phyloP scores from a whole-genome alignment of 2,888 invertebrate genomes.

The Sphaerolaimus hirsutus region DNA sequence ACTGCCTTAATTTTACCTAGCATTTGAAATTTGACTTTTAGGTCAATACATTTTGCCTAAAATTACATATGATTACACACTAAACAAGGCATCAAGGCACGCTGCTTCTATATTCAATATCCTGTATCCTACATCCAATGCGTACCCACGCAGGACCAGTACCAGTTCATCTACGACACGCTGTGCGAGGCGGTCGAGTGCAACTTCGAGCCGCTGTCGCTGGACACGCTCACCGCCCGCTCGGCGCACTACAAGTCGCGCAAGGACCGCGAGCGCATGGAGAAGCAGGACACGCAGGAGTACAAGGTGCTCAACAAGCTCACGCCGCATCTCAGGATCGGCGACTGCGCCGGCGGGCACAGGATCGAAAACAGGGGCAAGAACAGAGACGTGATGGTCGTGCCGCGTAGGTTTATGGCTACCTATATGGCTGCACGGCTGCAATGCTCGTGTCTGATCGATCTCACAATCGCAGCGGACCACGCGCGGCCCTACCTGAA shows the following conservation, averaged over 20 bases:
- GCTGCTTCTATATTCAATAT: no score
- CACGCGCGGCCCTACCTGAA: constrained; percentile 88
- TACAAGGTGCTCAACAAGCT: constrained; percentile 41
- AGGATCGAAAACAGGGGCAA: constrained; percentile 87
- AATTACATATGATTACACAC: no score
- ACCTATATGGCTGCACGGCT: no score
- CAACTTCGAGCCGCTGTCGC: constrained; percentile 81
- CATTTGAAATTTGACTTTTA: no score
- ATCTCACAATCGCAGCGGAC: no score
- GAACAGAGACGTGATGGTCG: constrained; percentile 62
- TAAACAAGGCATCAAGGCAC: no score
- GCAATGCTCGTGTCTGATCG: no score
- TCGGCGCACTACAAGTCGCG: constrained; percentile 69
- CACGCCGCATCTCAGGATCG: constrained; percentile 78
- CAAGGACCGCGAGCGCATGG: constrained; percentile 54
- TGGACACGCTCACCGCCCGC: constrained; percentile 52
- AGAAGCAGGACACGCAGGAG: constrained; percentile 77
- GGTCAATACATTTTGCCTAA: no score
- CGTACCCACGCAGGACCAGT: constrained; percentile 92
- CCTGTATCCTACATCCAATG: no score
- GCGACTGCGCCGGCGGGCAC: constrained; percentile 95
- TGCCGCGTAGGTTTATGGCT: constrained; percentile 31
- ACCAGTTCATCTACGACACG: constrained; percentile 85
- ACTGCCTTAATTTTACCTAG: no score
- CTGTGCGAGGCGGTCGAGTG: constrained; percentile 74